Evolutionary conservation across 2,113 vertebrate genomes (phyloP), one percentile per base, ranked within the genome.

Genomic region (Scatophagus argus): DNA sequence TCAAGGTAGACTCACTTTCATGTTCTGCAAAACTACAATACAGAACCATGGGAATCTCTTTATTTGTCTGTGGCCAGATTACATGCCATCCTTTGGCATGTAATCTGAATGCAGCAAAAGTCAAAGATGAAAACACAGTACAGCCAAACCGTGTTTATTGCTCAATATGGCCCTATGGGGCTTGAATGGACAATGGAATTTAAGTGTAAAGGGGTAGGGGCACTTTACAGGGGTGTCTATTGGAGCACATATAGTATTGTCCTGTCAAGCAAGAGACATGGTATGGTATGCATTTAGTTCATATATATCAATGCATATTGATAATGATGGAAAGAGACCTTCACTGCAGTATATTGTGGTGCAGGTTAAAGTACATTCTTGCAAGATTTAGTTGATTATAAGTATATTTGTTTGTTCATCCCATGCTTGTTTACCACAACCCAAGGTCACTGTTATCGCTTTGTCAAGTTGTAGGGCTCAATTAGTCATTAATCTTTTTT

Each of bases 401-500:
- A 14, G 55, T 62, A 27, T 16, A 23, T 41, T 23, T 68, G 36
- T 80, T 59, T 71, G 72, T 77, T 71, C 43, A n/a, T 12, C 41
- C 60, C 41, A 70, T 51, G 49, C 27, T 58, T 80, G 64, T 83
- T 88, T 86, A 86, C 58, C 8, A 4, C 32, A 75, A 46, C 44
- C 25, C 78, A 93, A 90, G 80, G 85, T 90, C 77, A 83, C 41
- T 36, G 58, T 46, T 65, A 77, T 82, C 31, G 0, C 46, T 73
- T 62, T 69, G 55, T 71, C 19, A 54, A 54, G 41, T 49, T 81
- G 60, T 59, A 67, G 74, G 84, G 74, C 81, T 82, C 70, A 85
- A 74, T 90, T 88, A 84, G 73, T 81, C 34, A 58, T 87, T 82
- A 83, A 87, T 84, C 16, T 71, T 25, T 84, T 82, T 60, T 78